Base-by-base conservation (phyloP, 2,797 vertebrate species). In the Uromys caudimaculatus region DNA sequence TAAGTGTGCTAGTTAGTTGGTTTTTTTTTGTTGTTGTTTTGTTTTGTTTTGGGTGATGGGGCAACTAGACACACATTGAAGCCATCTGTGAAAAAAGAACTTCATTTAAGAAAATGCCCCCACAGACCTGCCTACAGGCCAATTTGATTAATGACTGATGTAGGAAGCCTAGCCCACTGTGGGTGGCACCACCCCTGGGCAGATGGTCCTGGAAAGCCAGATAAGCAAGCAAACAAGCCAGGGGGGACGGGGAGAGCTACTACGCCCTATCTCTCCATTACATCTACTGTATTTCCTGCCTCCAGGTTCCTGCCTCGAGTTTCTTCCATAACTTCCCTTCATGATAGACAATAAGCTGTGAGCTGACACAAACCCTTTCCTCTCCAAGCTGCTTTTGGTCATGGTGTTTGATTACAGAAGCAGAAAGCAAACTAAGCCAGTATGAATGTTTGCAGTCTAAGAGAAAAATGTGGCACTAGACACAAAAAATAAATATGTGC, bases 401-500 rank as follows among this genome's bases (percentile, higher is more conserved):
- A 86, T n/a, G 12, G 44, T 69, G 32, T 52, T 69, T 69, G n/a
- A 69, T 52, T 69, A 38, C 32, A 69, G 32, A 62, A 69, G 44
- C 24, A 69, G 32, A 69, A 86, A 86, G 62, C 44, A 86, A 67
- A 85, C 62, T 67, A 52, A 69, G 32, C 17, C 62, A 52, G 19
- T 76, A 77, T 10, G 60, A 89, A 67, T 92, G 16, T 81, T 24
- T 89, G 67, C 78, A 95, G 13, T 32, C 13, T 82, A 41, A n/a
- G 32, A 93, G 62, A 17, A 83, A 89, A 52, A 86, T 4, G 92
- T 73, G 23, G 38, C 56, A 86, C 27, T 77, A 76, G 76, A 91
- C 29, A 90, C 29, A 41, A 92, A 92, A 95, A 93, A 93, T 67
- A 38, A 94, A 52, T 50, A 50, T 35, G 85, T 50, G 27, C 6